Conservation (phyloP, 2,888 invertebrate genomes). For the Hirtodrosophila histrioides region DNA sequence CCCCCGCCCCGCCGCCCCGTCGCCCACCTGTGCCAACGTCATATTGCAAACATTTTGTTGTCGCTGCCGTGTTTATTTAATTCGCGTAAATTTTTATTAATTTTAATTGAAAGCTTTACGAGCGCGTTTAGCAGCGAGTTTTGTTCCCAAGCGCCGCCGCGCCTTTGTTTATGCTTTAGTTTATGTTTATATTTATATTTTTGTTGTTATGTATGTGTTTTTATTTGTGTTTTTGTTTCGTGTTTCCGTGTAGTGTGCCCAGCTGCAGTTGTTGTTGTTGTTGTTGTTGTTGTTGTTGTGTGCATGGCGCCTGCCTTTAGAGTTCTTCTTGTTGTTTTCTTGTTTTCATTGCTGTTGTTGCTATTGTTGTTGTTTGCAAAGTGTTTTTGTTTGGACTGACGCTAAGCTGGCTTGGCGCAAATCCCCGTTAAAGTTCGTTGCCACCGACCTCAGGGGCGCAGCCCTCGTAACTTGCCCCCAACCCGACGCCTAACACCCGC, state of each 20-base stretch:
- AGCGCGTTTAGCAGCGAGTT: conserved; percentile 42
- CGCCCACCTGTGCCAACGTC: background rate
- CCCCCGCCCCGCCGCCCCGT: too few species aligned
- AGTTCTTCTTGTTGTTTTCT: conserved; percentile 3
- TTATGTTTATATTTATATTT: conserved; percentile 12
- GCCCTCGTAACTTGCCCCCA: background rate
- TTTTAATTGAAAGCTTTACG: conserved; percentile 80
- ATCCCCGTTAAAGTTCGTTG: conserved; percentile 65
- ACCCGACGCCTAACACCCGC: too few species aligned
- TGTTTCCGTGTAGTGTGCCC: conserved; percentile 25
- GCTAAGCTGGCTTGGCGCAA: conserved; percentile 59
- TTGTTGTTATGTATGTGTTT: too few species aligned
- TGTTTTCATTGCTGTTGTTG: conserved; percentile 31
- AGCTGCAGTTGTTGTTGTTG: conserved; percentile 40
- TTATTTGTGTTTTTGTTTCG: background rate
- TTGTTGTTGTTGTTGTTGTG: conserved; percentile 5
- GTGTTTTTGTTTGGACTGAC: conserved; percentile 62
- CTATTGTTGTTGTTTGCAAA: conserved; percentile 45
- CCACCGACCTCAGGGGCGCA: conserved; percentile 35
- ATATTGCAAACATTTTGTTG: conserved; percentile 6
- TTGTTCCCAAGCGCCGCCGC: conserved; percentile 28
- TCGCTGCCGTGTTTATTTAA: conserved; percentile 68
- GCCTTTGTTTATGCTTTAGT: conserved; percentile 68
- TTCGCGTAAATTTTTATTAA: conserved; percentile 78
- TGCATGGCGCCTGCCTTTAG: conserved; percentile 24